phyloP scores from a whole-genome alignment of 1,140 invertebrate genomes.

The Papilio machaon region DNA sequence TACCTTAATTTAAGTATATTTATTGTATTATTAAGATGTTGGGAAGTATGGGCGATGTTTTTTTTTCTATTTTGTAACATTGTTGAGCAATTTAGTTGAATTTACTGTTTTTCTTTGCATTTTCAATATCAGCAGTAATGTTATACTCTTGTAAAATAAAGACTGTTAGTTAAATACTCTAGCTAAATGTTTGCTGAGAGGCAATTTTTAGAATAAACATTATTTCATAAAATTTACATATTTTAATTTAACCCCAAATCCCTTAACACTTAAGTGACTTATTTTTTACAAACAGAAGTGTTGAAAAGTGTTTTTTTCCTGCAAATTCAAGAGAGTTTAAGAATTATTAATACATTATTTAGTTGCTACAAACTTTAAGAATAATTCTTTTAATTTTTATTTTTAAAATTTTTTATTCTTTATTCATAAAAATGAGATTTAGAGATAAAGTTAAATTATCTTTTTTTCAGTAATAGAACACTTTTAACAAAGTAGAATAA shows the following conservation, averaged over 20 bases:
- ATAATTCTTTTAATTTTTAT: too few species aligned
- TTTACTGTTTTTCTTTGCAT: slow-evolving; percentile 59
- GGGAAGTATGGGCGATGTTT: slow-evolving; percentile 44
- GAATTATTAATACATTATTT: too few species aligned
- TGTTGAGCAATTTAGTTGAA: slow-evolving; percentile 41
- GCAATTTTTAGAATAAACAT: slow-evolving; percentile 69
- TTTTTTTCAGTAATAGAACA: too few species aligned
- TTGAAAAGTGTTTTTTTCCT: background rate
- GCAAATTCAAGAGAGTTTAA: too few species aligned
- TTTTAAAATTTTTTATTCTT: too few species aligned
- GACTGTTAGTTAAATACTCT: slow-evolving; percentile 80
- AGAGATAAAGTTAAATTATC: too few species aligned
- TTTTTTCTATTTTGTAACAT: slow-evolving; percentile 38
- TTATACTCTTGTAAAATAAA: slow-evolving; percentile 77
- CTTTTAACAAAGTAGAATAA: too few species aligned
- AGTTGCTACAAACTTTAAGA: too few species aligned
- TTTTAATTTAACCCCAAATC: slow-evolving; percentile 43
- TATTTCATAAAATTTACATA: slow-evolving; percentile 54
- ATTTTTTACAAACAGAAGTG: background rate
- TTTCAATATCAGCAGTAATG: slow-evolving; percentile 62
- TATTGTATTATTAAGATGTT: slow-evolving; percentile 70
- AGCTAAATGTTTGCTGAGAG: slow-evolving; percentile 70
- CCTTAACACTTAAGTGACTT: background rate
- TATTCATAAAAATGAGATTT: too few species aligned
- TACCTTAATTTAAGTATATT: slow-evolving; percentile 78